phyloP scores from a whole-genome alignment of 2,888 invertebrate genomes.

The Anaspis maculata region DNA sequence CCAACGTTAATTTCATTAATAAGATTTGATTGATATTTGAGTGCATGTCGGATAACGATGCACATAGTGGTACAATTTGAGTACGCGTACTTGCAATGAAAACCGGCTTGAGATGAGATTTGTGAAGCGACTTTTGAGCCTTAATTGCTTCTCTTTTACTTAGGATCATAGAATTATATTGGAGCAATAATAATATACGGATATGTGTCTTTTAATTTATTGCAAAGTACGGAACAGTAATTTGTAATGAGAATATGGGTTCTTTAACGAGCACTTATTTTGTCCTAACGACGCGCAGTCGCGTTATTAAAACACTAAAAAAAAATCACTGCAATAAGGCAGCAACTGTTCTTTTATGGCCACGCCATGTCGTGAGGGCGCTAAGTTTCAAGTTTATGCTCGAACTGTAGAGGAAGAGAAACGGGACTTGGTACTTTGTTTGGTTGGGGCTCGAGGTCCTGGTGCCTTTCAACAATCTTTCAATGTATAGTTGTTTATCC shows the following conservation, averaged over 20 bases:
- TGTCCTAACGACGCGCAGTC: slow-evolving; percentile 9
- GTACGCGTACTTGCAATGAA: slow-evolving; percentile 4
- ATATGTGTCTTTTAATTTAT: too few relatives aligned
- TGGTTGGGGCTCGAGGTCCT: too few relatives aligned
- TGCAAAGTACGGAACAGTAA: slow-evolving; percentile 9
- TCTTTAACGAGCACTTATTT: slow-evolving; percentile 14
- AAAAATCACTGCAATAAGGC: slow-evolving; percentile 3
- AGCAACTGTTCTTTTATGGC: too few relatives aligned
- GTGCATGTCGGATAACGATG: slow-evolving; percentile 10
- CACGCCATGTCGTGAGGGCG: too few relatives aligned
- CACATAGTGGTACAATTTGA: slow-evolving; percentile 5
- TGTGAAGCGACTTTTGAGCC: slow-evolving; percentile 6
- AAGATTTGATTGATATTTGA: slow-evolving; percentile 12
- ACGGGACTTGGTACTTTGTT: too few relatives aligned
- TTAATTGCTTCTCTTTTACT: slow-evolving; percentile 6
- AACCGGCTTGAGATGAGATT: slow-evolving; percentile 7
- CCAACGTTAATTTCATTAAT: slow-evolving; percentile 14
- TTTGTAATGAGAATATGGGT: slow-evolving; percentile 8
- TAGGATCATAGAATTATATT: slow-evolving; percentile 1
- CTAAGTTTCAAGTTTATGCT: too few relatives aligned
- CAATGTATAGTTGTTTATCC: too few relatives aligned
- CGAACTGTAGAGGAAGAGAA: too few relatives aligned
- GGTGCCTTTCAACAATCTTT: too few relatives aligned
- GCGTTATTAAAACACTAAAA: slow-evolving; percentile 2
- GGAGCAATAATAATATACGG: slow-evolving; percentile 4